Conservation (phyloP, 2,113 vertebrate species). For the Orthonyx spaldingii region DNA sequence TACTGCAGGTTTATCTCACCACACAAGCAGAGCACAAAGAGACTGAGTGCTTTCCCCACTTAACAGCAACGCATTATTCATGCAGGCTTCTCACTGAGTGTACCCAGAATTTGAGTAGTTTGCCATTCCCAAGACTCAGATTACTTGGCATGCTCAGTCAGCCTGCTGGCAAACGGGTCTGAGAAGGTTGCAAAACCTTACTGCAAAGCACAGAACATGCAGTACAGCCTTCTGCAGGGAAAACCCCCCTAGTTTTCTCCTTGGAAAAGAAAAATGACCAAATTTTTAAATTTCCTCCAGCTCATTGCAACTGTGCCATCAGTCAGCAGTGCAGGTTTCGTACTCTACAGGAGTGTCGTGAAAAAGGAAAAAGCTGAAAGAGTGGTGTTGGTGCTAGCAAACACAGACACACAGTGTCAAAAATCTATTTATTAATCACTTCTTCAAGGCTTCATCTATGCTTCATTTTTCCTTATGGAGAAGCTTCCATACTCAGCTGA, state of each 20-base stretch:
- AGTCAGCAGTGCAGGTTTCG: neutral
- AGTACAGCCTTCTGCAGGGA: neutral
- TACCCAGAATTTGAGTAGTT: neutral
- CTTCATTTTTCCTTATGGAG: neutral
- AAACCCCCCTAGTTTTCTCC: neutral
- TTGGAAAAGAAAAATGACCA: neutral
- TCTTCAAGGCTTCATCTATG: neutral
- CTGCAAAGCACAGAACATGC: neutral
- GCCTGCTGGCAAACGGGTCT: neutral
- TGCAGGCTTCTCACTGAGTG: neutral
- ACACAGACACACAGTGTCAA: neutral
- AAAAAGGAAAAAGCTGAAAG: neutral
- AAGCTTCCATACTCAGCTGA: neutral
- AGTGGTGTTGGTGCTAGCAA: neutral
- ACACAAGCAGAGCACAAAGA: neutral
- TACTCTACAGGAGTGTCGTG: neutral
- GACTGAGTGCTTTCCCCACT: neutral
- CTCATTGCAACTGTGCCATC: neutral
- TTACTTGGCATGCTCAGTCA: neutral
- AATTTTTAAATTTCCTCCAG: neutral
- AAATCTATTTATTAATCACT: neutral
- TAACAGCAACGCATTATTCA: slow-evolving; percentile 30
- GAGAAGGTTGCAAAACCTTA: neutral
- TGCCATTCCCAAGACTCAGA: neutral
- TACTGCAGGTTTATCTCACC: slow-evolving; percentile 13